Percentiles rank a stretch among this genome's conserved stretches.
phyloP scores from a whole-genome alignment of 2,113 vertebrate species.

The Sapayoa aenigma region DNA sequence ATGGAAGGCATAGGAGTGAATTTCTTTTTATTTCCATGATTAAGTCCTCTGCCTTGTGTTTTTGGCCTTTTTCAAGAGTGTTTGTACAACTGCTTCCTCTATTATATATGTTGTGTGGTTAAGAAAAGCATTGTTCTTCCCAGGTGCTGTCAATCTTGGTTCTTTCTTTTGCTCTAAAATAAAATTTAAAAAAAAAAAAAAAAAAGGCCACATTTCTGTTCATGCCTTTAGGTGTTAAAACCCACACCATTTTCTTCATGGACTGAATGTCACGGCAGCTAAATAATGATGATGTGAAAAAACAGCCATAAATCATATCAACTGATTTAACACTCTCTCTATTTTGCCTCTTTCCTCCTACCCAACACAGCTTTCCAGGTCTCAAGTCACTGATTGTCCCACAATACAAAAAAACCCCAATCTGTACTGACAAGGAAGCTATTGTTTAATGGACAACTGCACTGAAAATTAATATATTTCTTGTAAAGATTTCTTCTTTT shows the following conservation, averaged over 20 bases:
- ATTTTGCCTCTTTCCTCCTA: background rate
- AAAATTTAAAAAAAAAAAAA: background rate
- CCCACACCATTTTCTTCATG: background rate
- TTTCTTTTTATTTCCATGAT: background rate
- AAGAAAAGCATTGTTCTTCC: background rate
- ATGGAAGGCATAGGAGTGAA: background rate
- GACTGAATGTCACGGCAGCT: background rate
- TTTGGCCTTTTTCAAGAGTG: background rate
- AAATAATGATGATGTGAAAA: constrained; percentile 6
- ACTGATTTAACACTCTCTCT: background rate
- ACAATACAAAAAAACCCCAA: background rate
- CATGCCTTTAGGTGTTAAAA: constrained; percentile 37
- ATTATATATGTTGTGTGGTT: background rate
- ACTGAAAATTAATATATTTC: background rate
- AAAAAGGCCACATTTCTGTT: background rate
- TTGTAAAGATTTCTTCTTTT: background rate
- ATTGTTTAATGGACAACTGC: background rate
- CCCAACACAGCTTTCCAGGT: background rate
- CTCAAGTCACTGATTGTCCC: background rate
- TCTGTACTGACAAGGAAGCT: background rate
- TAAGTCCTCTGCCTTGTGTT: background rate
- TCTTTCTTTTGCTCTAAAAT: background rate
- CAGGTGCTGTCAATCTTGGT: background rate
- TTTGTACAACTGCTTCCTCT: background rate
- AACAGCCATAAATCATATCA: background rate